A percentile compares a stretch with the other conserved stretches of the same genome.
Evolutionary conservation across 2,797 vertebrate species (phyloP).

Genomic region (Artibeus lituratus): DNA sequence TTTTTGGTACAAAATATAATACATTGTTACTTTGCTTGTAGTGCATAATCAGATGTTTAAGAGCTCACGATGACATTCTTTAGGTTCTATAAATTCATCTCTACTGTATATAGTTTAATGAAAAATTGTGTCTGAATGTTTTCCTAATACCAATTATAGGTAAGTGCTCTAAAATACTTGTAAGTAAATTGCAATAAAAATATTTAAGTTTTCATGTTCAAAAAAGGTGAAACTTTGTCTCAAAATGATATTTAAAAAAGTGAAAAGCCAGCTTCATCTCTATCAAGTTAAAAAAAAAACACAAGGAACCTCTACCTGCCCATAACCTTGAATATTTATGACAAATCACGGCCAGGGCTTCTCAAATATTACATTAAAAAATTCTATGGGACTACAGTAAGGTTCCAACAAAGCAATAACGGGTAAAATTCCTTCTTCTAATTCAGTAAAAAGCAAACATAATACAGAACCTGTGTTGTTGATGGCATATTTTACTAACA

Average conservation of each 20-base stretch:
- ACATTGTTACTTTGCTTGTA: slow-evolving; percentile 42
- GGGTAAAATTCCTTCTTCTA: slow-evolving; percentile 32
- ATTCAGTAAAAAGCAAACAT: slow-evolving; percentile 31
- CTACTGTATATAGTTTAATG: not conserved
- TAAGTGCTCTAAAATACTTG: slow-evolving; percentile 11
- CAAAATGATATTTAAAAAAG: slow-evolving; percentile 45
- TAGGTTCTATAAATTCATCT: slow-evolving; percentile 43
- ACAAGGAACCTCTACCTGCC: not conserved
- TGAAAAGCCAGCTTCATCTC: not conserved
- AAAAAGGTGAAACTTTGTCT: not conserved
- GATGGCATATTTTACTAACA: slow-evolving; percentile 1
- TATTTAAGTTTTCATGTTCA: slow-evolving; percentile 26
- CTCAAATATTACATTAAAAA: not conserved
- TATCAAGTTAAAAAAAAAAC: not conserved
- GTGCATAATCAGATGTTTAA: slow-evolving; percentile 1
- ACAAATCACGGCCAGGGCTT: slow-evolving; percentile 4
- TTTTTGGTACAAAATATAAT: not conserved
- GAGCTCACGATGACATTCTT: slow-evolving; percentile 5
- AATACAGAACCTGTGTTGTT: not conserved
- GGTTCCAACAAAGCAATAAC: slow-evolving; percentile 32
- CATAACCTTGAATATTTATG: not conserved
- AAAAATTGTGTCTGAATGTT: slow-evolving; percentile 33
- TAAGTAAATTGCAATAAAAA: slow-evolving; percentile 37
- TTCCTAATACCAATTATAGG: slow-evolving; percentile 12
- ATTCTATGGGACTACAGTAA: slow-evolving; percentile 27